Evolutionary conservation across 2,113 vertebrate species (phyloP).

Genomic region (Nansenia antarctica): DNA sequence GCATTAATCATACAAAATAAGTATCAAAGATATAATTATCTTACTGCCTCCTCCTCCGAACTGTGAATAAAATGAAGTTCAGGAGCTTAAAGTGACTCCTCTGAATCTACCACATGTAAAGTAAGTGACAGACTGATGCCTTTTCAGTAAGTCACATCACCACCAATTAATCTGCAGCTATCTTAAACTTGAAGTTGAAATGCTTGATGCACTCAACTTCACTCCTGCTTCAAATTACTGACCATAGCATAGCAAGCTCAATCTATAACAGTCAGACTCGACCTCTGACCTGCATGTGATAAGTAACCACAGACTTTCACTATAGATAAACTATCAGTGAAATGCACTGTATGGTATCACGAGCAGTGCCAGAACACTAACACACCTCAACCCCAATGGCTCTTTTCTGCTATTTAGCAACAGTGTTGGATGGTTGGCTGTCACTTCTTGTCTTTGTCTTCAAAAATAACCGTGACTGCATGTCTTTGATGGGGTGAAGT

Average conservation of each 20-base stretch:
- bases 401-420: slow-evolving; percentile 15
- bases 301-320: slow-evolving; percentile 83
- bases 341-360: slow-evolving; percentile 58
- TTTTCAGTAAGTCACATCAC: slow-evolving; percentile 71
- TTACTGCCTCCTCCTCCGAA: neutral
- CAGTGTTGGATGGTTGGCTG: slow-evolving; percentile 1
- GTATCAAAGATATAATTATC: neutral
- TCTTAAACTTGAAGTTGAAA: slow-evolving; percentile 72
- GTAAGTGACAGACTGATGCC: slow-evolving; percentile 51
- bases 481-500: neutral
- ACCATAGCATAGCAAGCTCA: slow-evolving; percentile 78
- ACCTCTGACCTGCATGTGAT: slow-evolving; percentile 86
- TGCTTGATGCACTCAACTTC: slow-evolving; percentile 71
- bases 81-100: neutral
- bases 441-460: slow-evolving; percentile 16
- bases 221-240: slow-evolving; percentile 88
- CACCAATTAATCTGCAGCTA: slow-evolving; percentile 74
- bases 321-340: slow-evolving; percentile 85
- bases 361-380: slow-evolving; percentile 24
- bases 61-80: neutral
- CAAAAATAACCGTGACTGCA: neutral
- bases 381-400: slow-evolving; percentile 24
- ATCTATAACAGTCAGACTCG: slow-evolving; percentile 78
- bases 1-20: neutral
- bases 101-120: too few relatives aligned